Evolutionary conservation across 1,140 invertebrate species (phyloP).

Genomic region (Drosophila auraria): DNA sequence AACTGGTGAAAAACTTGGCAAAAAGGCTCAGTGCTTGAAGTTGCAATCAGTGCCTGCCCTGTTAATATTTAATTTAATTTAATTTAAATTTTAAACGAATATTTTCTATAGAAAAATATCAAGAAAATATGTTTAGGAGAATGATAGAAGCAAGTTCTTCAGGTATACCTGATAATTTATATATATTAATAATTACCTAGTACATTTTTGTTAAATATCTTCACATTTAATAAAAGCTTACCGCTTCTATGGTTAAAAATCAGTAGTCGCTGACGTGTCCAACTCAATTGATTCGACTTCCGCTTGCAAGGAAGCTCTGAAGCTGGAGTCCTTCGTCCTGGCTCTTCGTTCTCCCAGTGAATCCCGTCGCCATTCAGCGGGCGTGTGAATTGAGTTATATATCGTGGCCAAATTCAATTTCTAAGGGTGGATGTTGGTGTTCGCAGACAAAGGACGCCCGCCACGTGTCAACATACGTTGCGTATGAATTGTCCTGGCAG

Average conservation of each 20-base stretch:
- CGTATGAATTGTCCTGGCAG: slow-evolving; percentile 53
- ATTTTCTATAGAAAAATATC: too few relatives aligned
- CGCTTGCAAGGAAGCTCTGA: neutral
- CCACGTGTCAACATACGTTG: slow-evolving; percentile 61
- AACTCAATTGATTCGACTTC: slow-evolving; percentile 30
- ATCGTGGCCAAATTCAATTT: slow-evolving; percentile 72
- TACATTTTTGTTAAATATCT: neutral
- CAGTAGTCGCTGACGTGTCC: neutral
- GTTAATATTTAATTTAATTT: too few relatives aligned
- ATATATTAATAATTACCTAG: too few relatives aligned
- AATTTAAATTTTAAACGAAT: too few relatives aligned
- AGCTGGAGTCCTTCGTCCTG: neutral
- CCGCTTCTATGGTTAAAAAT: neutral
- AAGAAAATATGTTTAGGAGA: too few relatives aligned
- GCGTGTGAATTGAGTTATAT: slow-evolving; percentile 78
- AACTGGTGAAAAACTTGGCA: neutral
- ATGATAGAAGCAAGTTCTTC: too few relatives aligned
- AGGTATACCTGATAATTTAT: too few relatives aligned
- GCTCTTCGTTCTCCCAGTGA: neutral
- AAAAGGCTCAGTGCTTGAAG: neutral
- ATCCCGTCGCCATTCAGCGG: slow-evolving; percentile 5
- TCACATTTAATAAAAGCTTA: neutral
- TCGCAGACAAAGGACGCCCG: slow-evolving; percentile 38
- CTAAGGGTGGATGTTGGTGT: slow-evolving; percentile 18
- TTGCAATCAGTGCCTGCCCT: neutral